A percentile compares a stretch with the other conserved stretches of the same genome.
Conservation (phyloP, 2,888 invertebrate genomes). For the Creontiades dilutus region DNA sequence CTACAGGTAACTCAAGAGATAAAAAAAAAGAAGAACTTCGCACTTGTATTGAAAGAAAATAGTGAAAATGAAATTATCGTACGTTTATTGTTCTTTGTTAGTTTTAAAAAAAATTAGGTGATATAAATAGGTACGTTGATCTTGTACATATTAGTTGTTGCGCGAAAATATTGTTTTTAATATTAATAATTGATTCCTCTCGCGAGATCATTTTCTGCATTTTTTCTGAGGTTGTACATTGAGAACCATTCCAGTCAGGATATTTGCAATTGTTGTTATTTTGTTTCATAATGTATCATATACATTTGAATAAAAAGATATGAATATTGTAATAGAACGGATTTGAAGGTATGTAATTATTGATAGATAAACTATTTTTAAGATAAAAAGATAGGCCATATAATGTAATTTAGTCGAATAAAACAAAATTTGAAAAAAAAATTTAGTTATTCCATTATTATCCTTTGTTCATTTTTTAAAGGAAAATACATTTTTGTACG, state of each 20-base stretch:
- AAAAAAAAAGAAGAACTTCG: neutral
- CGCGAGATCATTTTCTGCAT: conserved; percentile 2
- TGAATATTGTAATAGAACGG: conserved; percentile 23
- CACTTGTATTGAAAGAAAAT: neutral
- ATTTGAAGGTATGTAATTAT: conserved; percentile 22
- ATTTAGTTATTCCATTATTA: neutral
- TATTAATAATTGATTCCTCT: neutral
- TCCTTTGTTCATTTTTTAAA: no score
- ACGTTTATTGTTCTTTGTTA: conserved; percentile 6
- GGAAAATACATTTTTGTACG: no score
- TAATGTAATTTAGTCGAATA: conserved; percentile 57
- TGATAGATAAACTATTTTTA: conserved; percentile 25
- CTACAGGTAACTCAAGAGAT: neutral
- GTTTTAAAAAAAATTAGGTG: neutral
- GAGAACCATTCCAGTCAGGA: conserved; percentile 70
- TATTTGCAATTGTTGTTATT: conserved; percentile 69
- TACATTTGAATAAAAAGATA: conserved; percentile 45
- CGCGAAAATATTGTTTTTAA: conserved; percentile 20
- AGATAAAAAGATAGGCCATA: conserved; percentile 60
- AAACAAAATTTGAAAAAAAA: neutral
- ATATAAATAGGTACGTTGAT: conserved; percentile 36
- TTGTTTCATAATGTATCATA: conserved; percentile 59
- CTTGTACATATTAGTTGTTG: conserved; percentile 19
- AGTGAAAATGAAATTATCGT: neutral
- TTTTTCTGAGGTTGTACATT: conserved; percentile 53